Conservation (phyloP, 1,140 invertebrate genomes). For the Magallana gigas region DNA sequence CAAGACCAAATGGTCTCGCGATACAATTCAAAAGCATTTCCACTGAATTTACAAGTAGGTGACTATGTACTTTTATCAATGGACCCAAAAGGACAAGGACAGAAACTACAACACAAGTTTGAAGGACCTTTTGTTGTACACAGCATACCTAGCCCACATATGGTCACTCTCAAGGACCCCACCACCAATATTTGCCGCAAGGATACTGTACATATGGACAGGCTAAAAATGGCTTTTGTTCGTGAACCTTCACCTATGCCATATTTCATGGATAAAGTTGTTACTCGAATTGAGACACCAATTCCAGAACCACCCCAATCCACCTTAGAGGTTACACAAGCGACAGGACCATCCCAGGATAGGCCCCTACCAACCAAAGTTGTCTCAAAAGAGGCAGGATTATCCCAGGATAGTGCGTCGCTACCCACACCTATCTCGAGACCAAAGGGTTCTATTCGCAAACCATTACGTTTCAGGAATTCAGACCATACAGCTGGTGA, state of each 20-base stretch:
- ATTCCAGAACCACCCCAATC: not conserved
- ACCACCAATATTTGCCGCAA: not conserved
- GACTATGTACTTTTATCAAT: constrained; percentile 29
- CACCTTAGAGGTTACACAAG: not conserved
- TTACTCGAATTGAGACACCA: constrained; percentile 21
- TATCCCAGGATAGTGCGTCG: not conserved
- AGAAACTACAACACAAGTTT: constrained; percentile 43
- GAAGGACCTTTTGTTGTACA: constrained; percentile 44
- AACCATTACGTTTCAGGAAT: constrained; percentile 41
- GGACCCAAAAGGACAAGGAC: constrained; percentile 41
- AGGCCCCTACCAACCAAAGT: too few relatives aligned
- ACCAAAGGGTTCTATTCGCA: constrained; percentile 13
- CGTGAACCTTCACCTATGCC: constrained; percentile 35
- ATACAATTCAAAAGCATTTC: not conserved
- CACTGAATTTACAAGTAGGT: constrained; percentile 24
- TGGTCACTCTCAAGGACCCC: constrained; percentile 34
- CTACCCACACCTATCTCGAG: not conserved
- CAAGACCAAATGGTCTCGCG: not conserved
- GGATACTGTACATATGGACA: constrained; percentile 47
- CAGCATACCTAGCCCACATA: constrained; percentile 14
- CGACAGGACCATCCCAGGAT: too few relatives aligned
- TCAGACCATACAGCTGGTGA: not conserved
- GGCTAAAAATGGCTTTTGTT: constrained; percentile 5
- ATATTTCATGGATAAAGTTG: constrained; percentile 30
- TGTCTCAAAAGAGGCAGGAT: too few relatives aligned